phyloP scores from a whole-genome alignment of 2,888 invertebrate species.

The Petrolisthes manimaculis region DNA sequence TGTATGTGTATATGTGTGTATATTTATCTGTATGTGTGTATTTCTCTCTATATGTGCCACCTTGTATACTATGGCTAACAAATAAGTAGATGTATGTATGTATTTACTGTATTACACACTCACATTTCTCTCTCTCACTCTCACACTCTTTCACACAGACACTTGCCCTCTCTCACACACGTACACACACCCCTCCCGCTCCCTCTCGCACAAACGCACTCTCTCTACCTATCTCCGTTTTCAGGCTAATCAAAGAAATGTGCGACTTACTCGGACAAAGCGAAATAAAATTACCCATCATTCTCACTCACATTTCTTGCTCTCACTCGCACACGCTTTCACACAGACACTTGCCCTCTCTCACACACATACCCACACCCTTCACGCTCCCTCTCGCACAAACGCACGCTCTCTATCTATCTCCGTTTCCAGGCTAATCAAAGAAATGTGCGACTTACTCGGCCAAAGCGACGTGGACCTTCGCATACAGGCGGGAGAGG shows the following conservation, averaged over 20 bases:
- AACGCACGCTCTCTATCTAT: neutral
- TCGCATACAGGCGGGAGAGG: constrained; percentile 84
- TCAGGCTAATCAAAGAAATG: constrained; percentile 77
- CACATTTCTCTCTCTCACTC: no score
- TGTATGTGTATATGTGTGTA: no score
- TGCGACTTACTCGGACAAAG: constrained; percentile 83
- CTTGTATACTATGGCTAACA: no score
- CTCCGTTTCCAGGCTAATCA: constrained; percentile 73
- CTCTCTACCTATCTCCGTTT: constrained; percentile 47
- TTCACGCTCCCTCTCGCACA: neutral
- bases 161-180: neutral
- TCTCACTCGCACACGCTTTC: no score
- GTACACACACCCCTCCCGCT: neutral
- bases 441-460: constrained; percentile 81
- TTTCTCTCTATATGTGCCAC: no score
- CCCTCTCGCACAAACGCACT: neutral
- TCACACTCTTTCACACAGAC: neutral
- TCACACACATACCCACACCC: neutral
- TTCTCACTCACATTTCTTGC: neutral
- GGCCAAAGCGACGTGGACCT: constrained; percentile 84
- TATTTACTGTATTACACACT: no score
- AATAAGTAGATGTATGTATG: no score
- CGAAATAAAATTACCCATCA: constrained; percentile 84
- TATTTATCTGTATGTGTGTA: no score
- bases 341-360: no score